These are phyloP conservation scores for Echinarachnius parma DNA, from an alignment of 53 echinoderm and acorn worm species.

Conservation along the genomic window DNA sequence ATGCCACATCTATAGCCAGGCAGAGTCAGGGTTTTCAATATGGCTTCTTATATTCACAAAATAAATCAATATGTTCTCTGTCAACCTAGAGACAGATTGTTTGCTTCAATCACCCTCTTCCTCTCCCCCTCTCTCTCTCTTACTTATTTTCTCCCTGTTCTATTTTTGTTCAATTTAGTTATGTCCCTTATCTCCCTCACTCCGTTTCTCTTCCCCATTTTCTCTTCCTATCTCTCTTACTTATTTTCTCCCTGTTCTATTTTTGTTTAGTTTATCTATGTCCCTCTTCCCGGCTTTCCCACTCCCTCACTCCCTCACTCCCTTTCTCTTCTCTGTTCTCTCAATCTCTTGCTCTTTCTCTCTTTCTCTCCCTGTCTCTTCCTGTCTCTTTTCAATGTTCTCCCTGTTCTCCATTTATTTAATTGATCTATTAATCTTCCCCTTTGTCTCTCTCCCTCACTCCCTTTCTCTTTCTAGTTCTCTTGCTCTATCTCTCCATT, in stretches of 20 bases:
- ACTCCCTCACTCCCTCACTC: background rate
- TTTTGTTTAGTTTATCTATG: background rate
- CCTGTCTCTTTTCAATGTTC: background rate
- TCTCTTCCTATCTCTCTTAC: background rate
- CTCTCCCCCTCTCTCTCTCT: background rate
- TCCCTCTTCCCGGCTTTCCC: no score
- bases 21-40: no score
- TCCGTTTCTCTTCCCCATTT: background rate
- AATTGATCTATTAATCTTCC: background rate
- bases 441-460: slow-evolving; percentile 17
- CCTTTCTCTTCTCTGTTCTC: background rate
- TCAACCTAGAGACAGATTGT: no score
- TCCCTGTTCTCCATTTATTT: background rate
- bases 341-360: no score
- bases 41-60: no score
- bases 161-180: no score
- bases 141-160: no score
- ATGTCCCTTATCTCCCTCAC: background rate
- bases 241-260: background rate
- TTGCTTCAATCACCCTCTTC: background rate
- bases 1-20: no score
- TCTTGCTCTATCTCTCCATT: slow-evolving; percentile 39
- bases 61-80: no score
- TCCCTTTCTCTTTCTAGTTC: slow-evolving; percentile 36
- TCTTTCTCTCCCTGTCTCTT: background rate